These are phyloP conservation scores for Hydractinia symbiolongicarpus DNA, from an alignment of 30 jellyfish, hydroid and myxozoan genomes.

Conservation along the genomic window DNA sequence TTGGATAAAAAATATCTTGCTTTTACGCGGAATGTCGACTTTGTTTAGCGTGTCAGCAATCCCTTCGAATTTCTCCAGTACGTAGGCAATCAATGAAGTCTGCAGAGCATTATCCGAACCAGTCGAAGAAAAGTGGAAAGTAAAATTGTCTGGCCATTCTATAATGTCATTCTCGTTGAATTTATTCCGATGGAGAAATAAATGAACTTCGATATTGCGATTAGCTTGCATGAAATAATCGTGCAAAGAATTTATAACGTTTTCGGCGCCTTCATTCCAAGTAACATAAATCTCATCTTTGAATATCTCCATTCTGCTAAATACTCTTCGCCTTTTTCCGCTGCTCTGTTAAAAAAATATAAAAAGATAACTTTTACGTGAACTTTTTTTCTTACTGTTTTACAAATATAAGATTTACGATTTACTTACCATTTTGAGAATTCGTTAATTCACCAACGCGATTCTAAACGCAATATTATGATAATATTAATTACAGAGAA, in stretches of 20 bases:
- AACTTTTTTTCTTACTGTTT: no score
- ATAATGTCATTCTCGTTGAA: neutral
- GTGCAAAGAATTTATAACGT: neutral
- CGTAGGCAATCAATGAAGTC: constrained; percentile 13
- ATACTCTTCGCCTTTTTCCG: neutral
- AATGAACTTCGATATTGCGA: neutral
- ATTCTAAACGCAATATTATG: no score
- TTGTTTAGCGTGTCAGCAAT: constrained; percentile 1
- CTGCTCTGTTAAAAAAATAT: no score
- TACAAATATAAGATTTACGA: no score
- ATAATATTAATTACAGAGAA: no score
- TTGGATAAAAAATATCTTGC: constrained; percentile 9
- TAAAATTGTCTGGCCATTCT: constrained; percentile 18
- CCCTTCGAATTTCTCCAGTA: constrained; percentile 17
- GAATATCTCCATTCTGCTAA: neutral
- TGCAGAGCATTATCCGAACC: constrained; percentile 8
- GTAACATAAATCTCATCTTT: constrained; percentile 17
- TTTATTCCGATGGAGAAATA: neutral
- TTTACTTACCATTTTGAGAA: no score
- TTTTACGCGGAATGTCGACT: neutral
- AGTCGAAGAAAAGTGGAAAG: constrained; percentile 2
- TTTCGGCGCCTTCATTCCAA: constrained; percentile 16
- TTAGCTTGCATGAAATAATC: neutral
- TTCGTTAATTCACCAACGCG: no score
- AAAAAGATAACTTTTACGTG: no score